Conservation (phyloP, 2,797 vertebrate species). For the Nyctalus aviator region DNA sequence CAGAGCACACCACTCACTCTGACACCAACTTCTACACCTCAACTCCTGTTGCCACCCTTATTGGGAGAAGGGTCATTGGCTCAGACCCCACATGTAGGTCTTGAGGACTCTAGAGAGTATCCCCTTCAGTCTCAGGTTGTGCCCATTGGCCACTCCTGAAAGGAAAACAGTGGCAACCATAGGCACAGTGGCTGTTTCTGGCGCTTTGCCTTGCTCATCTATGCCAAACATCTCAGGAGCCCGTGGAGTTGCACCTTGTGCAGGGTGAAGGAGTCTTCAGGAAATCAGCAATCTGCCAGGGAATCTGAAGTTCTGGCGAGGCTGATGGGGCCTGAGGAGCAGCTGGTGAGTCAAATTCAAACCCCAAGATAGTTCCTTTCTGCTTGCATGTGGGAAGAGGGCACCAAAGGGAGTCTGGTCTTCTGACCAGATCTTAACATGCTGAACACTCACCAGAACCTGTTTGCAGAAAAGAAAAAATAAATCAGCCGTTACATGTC, state of each 20-base stretch:
- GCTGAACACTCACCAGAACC: background rate
- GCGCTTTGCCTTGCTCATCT: background rate
- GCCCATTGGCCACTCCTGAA: rapidly evolving
- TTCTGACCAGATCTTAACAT: background rate
- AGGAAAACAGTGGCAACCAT: background rate
- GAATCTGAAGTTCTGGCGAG: background rate
- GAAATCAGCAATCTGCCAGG: rapidly evolving
- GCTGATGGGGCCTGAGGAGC: background rate
- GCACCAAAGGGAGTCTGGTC: background rate
- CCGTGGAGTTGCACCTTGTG: slow-evolving; percentile 76
- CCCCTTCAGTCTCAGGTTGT: background rate
- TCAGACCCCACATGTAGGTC: background rate
- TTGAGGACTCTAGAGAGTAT: background rate
- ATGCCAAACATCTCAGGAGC: background rate
- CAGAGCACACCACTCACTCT: background rate
- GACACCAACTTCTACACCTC: background rate
- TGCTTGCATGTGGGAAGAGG: background rate
- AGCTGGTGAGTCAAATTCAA: slow-evolving; percentile 41
- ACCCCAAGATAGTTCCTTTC: background rate
- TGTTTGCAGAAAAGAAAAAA: background rate
- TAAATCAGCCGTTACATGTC: background rate
- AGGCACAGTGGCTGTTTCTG: background rate
- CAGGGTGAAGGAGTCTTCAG: background rate
- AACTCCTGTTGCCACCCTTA: rapidly evolving
- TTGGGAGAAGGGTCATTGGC: background rate